Evolutionary conservation across 1,140 invertebrate species (phyloP).

Genomic region (Harpegnathos saltator): DNA sequence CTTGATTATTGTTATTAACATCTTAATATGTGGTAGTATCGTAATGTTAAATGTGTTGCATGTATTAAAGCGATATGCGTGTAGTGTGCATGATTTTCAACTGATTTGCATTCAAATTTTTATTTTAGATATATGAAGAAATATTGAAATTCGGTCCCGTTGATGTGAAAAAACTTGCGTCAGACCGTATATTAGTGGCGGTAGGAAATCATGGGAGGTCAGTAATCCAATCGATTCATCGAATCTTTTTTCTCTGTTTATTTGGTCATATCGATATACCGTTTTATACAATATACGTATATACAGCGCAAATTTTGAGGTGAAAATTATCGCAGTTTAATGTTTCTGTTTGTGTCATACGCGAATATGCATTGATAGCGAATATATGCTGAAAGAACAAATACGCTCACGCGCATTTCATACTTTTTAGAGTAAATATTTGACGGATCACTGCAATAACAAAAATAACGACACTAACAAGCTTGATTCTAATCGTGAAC

Average conservation of each 20-base stretch:
- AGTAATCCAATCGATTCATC: slow-evolving; percentile 62
- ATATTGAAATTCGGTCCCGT: slow-evolving; percentile 82
- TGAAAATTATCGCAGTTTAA: too few species aligned
- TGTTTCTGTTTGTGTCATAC: too few species aligned
- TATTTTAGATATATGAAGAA: slow-evolving; percentile 80
- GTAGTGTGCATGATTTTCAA: neutral
- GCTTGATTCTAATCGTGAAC: too few species aligned
- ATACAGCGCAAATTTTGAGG: neutral
- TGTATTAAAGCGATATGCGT: slow-evolving; percentile 10
- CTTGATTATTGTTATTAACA: slow-evolving; percentile 19
- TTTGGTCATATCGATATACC: too few species aligned
- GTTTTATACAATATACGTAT: too few species aligned
- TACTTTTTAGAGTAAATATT: too few species aligned
- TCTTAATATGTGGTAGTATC: neutral
- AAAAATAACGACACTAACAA: too few species aligned
- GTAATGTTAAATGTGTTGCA: neutral
- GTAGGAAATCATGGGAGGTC: slow-evolving; percentile 84
- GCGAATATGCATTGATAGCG: too few species aligned
- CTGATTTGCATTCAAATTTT: slow-evolving; percentile 5
- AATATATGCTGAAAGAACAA: too few species aligned
- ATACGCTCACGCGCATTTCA: too few species aligned
- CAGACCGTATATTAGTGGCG: slow-evolving; percentile 80
- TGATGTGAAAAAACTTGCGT: slow-evolving; percentile 81
- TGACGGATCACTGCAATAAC: too few species aligned
- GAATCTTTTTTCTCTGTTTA: neutral